Evolutionary conservation across 1,140 invertebrate genomes (phyloP).

Genomic region (Adelges cooleyi): DNA sequence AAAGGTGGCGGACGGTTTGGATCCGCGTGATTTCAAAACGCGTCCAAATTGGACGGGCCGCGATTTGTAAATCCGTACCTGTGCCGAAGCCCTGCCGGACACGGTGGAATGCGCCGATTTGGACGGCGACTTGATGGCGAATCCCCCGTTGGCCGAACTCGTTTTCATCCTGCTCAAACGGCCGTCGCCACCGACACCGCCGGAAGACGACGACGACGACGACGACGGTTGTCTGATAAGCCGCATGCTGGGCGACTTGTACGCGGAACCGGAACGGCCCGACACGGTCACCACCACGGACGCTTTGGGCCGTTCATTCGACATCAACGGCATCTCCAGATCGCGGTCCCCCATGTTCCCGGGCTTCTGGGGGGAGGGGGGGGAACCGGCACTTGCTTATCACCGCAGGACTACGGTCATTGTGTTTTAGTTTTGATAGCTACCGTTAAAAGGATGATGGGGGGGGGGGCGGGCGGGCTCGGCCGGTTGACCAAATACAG

Average conservation of each 20-base stretch:
- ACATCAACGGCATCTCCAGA: neutral
- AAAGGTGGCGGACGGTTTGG: neutral
- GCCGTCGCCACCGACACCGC: neutral
- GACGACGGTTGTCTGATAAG: neutral
- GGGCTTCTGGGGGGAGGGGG: too few relatives aligned
- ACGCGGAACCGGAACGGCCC: neutral
- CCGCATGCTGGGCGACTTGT: neutral
- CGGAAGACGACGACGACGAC: neutral
- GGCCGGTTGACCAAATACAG: too few relatives aligned
- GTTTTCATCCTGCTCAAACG: conserved; percentile 6
- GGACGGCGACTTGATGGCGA: conserved; percentile 29
- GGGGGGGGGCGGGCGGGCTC: neutral
- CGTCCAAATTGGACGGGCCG: neutral
- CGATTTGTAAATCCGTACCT: neutral
- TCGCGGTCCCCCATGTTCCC: neutral
- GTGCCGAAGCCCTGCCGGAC: conserved; percentile 9
- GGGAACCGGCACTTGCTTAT: neutral
- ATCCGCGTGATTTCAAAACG: neutral
- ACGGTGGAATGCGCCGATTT: conserved; percentile 9
- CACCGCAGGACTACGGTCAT: neutral
- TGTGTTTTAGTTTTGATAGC: too few relatives aligned
- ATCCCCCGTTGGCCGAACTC: conserved; percentile 32
- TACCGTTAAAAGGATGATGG: too few relatives aligned
- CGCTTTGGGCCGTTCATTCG: neutral
- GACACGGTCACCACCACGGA: conserved; percentile 10